These are phyloP conservation scores for Psammodynastes pulverulentus DNA, from an alignment of 2,113 vertebrate genomes.

Conservation along the genomic window DNA sequence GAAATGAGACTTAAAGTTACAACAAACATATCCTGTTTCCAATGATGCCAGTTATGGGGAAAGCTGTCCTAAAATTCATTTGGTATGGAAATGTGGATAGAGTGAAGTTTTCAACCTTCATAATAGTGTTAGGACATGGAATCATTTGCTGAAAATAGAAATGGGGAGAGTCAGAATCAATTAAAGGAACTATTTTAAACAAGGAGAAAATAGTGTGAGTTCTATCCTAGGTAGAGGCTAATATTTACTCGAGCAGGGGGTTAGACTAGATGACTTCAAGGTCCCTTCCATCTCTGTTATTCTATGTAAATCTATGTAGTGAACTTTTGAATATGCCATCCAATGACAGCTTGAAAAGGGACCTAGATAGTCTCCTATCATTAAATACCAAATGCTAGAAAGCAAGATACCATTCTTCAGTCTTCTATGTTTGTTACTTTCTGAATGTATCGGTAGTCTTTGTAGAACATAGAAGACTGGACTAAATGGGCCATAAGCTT, in stretches of 20 bases:
- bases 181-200: neutral
- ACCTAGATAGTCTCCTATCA: neutral
- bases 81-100: neutral
- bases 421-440: neutral
- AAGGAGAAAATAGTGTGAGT: neutral
- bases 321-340: neutral
- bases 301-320: too few species aligned
- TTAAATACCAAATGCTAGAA: neutral
- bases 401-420: neutral
- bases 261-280: too few species aligned
- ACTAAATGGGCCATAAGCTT: neutral
- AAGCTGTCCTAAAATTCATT: neutral
- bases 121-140: neutral
- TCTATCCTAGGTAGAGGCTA: too few species aligned
- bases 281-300: too few species aligned
- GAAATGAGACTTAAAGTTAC: neutral
- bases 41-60: neutral
- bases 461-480: neutral
- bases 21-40: neutral
- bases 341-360: neutral
- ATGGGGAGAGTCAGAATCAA: neutral
- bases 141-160: neutral
- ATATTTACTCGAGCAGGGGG: too few species aligned
- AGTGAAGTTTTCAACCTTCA: neutral
- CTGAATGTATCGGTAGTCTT: neutral